These are phyloP conservation scores for Clarias pachynema DNA, from an alignment of 2,797 vertebrate genomes.

Conservation along the genomic window DNA sequence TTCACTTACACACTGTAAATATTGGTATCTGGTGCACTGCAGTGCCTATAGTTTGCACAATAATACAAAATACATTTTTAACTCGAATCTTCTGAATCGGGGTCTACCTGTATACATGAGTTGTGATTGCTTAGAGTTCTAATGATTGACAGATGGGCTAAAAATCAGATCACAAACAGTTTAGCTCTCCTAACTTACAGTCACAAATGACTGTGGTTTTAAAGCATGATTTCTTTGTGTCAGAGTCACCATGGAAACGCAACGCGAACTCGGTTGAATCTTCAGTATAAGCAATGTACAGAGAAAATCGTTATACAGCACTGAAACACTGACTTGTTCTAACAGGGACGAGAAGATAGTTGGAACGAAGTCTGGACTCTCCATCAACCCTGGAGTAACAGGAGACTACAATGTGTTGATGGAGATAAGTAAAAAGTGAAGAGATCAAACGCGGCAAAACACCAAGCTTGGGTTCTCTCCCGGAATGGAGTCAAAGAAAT, in stretches of 20 bases:
- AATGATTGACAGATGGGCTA: neutral
- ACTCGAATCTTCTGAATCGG: too few relatives aligned
- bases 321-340: neutral
- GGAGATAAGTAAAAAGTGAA: neutral
- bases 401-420: neutral
- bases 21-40: too few relatives aligned
- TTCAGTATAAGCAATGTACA: neutral
- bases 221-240: neutral
- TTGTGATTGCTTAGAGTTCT: neutral
- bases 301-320: neutral
- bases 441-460: neutral
- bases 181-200: neutral
- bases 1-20: too few relatives aligned
- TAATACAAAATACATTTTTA: too few relatives aligned
- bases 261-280: neutral
- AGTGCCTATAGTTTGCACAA: too few relatives aligned
- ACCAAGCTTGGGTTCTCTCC: neutral
- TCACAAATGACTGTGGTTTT: neutral
- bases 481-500: conserved; percentile 5
- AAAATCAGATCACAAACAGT: neutral
- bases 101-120: neutral
- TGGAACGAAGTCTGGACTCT: neutral
- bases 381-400: neutral
- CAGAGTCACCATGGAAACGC: neutral
- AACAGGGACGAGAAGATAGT: neutral